Evolutionary conservation across 2,888 invertebrate species (phyloP), one percentile per base, ranked within the genome.

Genomic region (Drosophila antonietae): DNA sequence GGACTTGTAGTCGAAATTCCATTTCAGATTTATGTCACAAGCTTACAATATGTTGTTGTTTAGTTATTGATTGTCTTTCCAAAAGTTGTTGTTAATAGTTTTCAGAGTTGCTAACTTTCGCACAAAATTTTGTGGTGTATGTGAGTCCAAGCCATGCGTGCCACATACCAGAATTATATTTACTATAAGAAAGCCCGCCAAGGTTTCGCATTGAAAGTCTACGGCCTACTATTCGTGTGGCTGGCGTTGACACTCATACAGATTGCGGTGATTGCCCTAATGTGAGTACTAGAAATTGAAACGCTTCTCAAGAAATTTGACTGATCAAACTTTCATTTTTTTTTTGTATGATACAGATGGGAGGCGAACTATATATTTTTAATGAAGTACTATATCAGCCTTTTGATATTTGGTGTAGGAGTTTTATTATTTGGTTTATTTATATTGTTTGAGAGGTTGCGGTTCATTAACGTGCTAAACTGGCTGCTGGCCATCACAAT

Each of bases 401-500:
- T 78, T 1, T 4, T n/a, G 12, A 53, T 82, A 5, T 83, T 83
- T 37, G n/a, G 0, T 9, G 0, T 73, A 10, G 64, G 56, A 7
- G 4, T 81, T 4, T 0, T 73, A 0, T 0, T 81, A 0, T 70
- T 87, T 7, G 5, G 1, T 0, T 0, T 73, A 18, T 87, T 83
- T 9, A 53, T 84, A 51, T 87, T 81, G 9, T 15, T 51, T 39
- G 80, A 81, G 53, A 70, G 20, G 8, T 7, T 83, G 35, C 87
- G 83, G 0, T 73, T 61, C 10, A 37, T 67, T 0, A 37, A 7
- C 0, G 3, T 23, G 0, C 0, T 80, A 1, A 83, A 75, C 23
- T 39, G 58, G 5, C 0, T 78, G 0, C 0, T 78, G 0, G 2
- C 51, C 31, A 5, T 84, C 2, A 0, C 73, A 5, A 84, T 87